A percentile compares a stretch with the other conserved stretches of the same genome.
These are phyloP conservation scores for Furnarius figulus DNA, from an alignment of 2,113 vertebrate genomes.

Conservation along the genomic window DNA sequence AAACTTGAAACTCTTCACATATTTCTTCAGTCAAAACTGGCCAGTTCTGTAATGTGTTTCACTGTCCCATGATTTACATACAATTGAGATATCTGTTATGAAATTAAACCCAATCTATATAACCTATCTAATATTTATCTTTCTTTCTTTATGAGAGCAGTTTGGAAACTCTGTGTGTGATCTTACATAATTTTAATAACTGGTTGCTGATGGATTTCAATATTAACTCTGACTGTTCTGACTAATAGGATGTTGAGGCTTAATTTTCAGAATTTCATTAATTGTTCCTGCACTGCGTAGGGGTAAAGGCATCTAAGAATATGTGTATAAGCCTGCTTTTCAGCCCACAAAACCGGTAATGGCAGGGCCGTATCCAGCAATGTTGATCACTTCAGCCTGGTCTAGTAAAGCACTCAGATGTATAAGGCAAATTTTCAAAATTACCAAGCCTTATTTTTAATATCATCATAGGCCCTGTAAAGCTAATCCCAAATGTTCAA, in stretches of 20 bases:
- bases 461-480: not conserved
- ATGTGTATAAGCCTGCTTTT: constrained; percentile 44
- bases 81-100: constrained; percentile 43
- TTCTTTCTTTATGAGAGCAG: constrained; percentile 41
- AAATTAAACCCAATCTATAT: constrained; percentile 8
- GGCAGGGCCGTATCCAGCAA: not conserved
- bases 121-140: constrained; percentile 50
- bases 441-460: not conserved
- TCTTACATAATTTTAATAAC: constrained; percentile 64
- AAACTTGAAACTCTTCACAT: not conserved
- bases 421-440: not conserved
- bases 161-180: constrained; percentile 61
- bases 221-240: constrained; percentile 35
- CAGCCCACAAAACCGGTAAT: not conserved
- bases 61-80: constrained; percentile 36
- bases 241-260: not conserved
- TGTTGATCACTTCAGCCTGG: not conserved
- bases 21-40: constrained; percentile 18
- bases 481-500: not conserved
- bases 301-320: constrained; percentile 33
- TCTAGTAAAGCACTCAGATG: not conserved
- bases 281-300: not conserved
- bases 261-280: constrained; percentile 50
- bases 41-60: not conserved
- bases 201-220: constrained; percentile 57